phyloP scores from a whole-genome alignment of 2,797 vertebrate genomes.

The Acanthiza pusilla region DNA sequence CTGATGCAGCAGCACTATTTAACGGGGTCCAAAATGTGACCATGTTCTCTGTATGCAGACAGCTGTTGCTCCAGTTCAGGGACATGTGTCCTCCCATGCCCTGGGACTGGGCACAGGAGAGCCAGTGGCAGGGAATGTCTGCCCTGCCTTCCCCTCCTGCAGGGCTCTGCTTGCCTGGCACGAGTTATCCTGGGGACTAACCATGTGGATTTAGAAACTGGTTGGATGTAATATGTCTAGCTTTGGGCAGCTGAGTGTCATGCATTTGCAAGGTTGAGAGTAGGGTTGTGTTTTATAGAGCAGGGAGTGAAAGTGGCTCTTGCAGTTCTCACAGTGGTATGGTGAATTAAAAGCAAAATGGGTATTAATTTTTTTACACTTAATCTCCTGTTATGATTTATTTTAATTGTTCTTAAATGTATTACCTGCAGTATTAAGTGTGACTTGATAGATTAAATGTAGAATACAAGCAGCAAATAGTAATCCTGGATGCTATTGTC shows the following conservation, averaged over 20 bases:
- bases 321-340: background rate
- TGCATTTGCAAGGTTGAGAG: background rate
- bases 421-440: background rate
- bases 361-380: background rate
- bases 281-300: background rate
- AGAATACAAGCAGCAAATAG: background rate
- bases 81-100: accelerated
- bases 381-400: background rate
- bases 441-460: background rate
- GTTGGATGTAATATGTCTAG: background rate
- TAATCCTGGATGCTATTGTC: constrained; percentile 11
- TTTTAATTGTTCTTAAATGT: constrained; percentile 1
- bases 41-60: accelerated
- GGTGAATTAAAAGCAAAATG: background rate
- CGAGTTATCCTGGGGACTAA: background rate
- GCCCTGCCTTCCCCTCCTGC: background rate
- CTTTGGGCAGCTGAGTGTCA: background rate
- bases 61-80: background rate
- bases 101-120: background rate
- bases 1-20: background rate
- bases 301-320: background rate
- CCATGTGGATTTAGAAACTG: background rate
- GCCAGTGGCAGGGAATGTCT: accelerated
- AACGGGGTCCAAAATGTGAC: accelerated
- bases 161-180: background rate